Evolutionary conservation across 2,113 vertebrate genomes (phyloP), one percentile per base, ranked within the genome.

Genomic region (Athene noctua): DNA sequence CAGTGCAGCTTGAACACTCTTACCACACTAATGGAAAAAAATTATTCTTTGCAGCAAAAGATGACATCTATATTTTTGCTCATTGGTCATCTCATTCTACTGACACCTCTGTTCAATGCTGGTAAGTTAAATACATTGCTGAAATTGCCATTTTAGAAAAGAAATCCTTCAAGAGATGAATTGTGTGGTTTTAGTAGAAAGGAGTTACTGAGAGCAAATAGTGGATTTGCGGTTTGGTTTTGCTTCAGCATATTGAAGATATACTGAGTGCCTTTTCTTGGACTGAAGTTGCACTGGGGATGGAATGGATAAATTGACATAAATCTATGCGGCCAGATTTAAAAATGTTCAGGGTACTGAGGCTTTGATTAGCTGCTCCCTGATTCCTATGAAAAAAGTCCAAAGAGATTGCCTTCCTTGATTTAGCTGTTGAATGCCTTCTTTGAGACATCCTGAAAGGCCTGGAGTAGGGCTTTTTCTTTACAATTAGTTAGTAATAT

Each of bases 121-220:
- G 97, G 98, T 98, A 96, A 97, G 98, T 98, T 74, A 80, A 89
- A 51, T 54, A 21, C 1, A 2, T 93, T 49, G 32, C 22, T 80
- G 62, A 65, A 91, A 68, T 75, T 44, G 11, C 55, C 1, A 47
- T 80, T 86, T 77, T 26, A 32, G 11, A 80, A 88, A 65, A 80
- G 47, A 89, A 86, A 74, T n/a, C 36, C 13, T 66, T 2, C 26
- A 74, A n/a, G 44, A 46, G 21, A 54, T 0, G 0, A 34, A 6
- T 65, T 82, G 5, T 21, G 5, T 94, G 15, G 61, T 34, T 75
- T 78, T 63, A 62, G 13, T 29, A 57, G 57, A 26, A 78, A 47
- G 47, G 30, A 78, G 34, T 52, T 79, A 40, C 34, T 67, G 62
- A 47, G 66, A 58, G 9, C 19, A 72, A 67, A 20, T 34, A 55